Percentiles rank a stretch among this genome's conserved stretches.
phyloP scores from a whole-genome alignment of 2,113 vertebrate species.

The Turnix velox region DNA sequence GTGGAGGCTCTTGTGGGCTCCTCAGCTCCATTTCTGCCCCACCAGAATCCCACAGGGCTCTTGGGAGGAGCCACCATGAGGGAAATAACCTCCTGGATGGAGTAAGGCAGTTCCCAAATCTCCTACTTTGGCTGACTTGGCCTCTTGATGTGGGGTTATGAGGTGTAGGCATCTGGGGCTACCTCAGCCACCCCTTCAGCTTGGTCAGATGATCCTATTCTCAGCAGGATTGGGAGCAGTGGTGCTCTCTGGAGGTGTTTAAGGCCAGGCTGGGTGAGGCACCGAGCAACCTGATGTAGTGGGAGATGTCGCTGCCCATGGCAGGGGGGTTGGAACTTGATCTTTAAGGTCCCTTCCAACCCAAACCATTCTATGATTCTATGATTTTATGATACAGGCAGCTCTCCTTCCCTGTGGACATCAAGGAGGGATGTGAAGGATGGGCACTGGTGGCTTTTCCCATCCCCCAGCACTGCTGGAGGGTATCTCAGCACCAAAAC shows the following conservation, averaged over 20 bases:
- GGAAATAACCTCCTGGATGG: background rate
- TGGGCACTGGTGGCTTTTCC: background rate
- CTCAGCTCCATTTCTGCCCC: background rate
- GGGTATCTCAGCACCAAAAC: background rate
- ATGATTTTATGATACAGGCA: rapidly evolving
- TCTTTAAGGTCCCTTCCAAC: no score
- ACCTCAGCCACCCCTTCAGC: background rate
- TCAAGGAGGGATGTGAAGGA: rapidly evolving
- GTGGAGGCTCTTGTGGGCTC: background rate
- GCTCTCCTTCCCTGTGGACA: background rate
- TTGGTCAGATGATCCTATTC: background rate
- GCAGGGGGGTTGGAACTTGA: no score
- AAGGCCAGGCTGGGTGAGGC: no score
- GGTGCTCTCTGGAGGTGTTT: no score
- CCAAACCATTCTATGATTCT: no score
- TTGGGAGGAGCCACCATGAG: background rate
- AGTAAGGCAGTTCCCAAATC: background rate
- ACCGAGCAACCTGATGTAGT: no score
- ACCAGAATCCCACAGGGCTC: rapidly evolving
- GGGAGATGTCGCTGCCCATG: no score
- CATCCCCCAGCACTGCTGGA: rapidly evolving
- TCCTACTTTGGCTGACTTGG: background rate
- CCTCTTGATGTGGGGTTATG: background rate
- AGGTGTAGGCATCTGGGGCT: background rate
- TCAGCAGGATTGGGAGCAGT: background rate